Evolutionary conservation across 2,797 vertebrate species (phyloP).

Genomic region (Saguinus oedipus): DNA sequence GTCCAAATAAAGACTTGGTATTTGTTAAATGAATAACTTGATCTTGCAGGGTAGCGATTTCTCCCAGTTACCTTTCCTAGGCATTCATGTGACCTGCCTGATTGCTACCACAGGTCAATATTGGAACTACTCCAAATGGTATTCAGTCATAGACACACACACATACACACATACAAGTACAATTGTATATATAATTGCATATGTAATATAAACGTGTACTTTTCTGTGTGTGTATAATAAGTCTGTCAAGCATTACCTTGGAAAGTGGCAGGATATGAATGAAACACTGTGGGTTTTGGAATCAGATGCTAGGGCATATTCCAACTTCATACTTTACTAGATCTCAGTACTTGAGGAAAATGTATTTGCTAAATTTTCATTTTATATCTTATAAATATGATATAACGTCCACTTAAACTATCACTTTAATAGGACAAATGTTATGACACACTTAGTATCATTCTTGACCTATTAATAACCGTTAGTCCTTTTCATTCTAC

Average conservation of each 20-base stretch:
- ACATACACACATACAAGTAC: background rate
- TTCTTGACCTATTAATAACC: background rate
- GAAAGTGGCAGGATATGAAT: background rate
- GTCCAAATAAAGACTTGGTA: background rate
- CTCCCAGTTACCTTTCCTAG: background rate
- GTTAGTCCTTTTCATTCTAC: background rate
- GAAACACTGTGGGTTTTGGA: background rate
- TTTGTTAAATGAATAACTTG: background rate
- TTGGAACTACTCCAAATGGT: background rate
- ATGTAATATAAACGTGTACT: background rate
- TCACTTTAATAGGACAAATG: background rate
- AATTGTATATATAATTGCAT: background rate
- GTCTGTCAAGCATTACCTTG: background rate
- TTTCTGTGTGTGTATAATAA: background rate
- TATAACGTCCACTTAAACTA: background rate
- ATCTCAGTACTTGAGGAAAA: background rate
- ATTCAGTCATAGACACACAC: background rate
- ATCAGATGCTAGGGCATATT: background rate
- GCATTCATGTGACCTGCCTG: background rate
- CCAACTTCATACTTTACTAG: background rate
- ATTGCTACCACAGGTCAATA: background rate
- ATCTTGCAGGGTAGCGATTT: background rate
- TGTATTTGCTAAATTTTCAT: background rate
- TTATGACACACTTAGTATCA: background rate
- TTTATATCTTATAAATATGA: background rate